A percentile compares a stretch with the other conserved stretches of the same genome.
Evolutionary conservation across 2,797 vertebrate genomes (phyloP).

Genomic region (Remorina albescens): DNA sequence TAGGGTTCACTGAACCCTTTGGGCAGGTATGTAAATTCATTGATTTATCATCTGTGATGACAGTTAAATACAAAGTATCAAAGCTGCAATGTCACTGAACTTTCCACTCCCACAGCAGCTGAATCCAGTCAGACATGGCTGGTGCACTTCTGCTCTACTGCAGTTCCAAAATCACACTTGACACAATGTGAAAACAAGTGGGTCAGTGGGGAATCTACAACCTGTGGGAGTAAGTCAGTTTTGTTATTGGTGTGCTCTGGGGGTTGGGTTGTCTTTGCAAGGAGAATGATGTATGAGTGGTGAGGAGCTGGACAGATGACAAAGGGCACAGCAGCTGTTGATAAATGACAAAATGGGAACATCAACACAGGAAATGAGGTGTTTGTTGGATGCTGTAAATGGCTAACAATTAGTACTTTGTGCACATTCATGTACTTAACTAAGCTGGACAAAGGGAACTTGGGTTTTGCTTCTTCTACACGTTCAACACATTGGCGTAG

Average conservation of each 20-base stretch:
- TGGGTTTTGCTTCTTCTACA: background rate
- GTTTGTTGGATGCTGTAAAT: constrained; percentile 21
- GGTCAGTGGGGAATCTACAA: constrained; percentile 70
- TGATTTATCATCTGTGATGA: constrained; percentile 70
- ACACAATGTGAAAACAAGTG: constrained; percentile 73
- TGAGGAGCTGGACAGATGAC: constrained; percentile 50
- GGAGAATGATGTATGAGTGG: constrained; percentile 66
- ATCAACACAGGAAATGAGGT: constrained; percentile 11
- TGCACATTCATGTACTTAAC: background rate
- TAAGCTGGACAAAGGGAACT: background rate
- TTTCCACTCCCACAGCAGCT: constrained; percentile 56
- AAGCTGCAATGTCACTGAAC: constrained; percentile 51
- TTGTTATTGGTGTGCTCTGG: constrained; percentile 67
- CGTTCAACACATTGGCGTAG: background rate
- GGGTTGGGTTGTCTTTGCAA: constrained; percentile 55
- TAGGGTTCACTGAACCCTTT: constrained; percentile 51
- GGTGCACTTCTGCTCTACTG: constrained; percentile 50
- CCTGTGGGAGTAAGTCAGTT: constrained; percentile 65
- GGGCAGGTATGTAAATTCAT: constrained; percentile 68
- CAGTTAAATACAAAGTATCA: constrained; percentile 44
- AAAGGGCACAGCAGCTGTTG: constrained; percentile 40
- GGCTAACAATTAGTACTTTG: constrained; percentile 6
- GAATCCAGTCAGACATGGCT: constrained; percentile 47
- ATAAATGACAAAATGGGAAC: constrained; percentile 39
- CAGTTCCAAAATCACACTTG: constrained; percentile 76